These are phyloP conservation scores for Dipus sagitta DNA, from an alignment of 2,797 vertebrate genomes.

Conservation along the genomic window DNA sequence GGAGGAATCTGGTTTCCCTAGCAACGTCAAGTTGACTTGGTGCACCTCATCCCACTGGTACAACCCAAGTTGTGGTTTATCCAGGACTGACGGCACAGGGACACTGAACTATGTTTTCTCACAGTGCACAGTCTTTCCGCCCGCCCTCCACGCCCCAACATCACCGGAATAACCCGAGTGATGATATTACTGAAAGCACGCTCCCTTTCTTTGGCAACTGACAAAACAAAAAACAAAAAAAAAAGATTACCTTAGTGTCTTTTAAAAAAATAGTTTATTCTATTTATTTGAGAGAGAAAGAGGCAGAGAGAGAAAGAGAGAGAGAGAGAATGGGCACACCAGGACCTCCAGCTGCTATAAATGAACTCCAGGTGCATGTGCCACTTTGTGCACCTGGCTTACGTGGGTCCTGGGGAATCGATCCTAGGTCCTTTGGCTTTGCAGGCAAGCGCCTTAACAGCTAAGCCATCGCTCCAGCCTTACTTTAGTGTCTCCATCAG, in stretches of 20 bases:
- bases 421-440: too few relatives aligned
- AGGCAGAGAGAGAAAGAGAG: too few relatives aligned
- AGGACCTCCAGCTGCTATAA: too few relatives aligned
- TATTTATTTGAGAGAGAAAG: too few relatives aligned
- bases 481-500: not conserved
- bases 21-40: conserved; percentile 86
- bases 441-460: too few relatives aligned
- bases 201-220: conserved; percentile 6
- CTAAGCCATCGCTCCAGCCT: not conserved
- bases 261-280: not conserved
- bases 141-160: not conserved
- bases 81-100: conserved; percentile 37
- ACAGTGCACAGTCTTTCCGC: not conserved
- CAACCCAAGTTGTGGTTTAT: conserved; percentile 73
- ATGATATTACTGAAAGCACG: not conserved
- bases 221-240: conserved; percentile 16
- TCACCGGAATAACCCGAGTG: not conserved
- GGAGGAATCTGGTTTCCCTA: conserved; percentile 87
- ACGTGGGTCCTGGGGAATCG: too few relatives aligned
- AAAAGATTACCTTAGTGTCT: not conserved
- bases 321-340: too few relatives aligned
- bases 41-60: conserved; percentile 84
- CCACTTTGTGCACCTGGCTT: too few relatives aligned
- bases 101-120: not conserved
- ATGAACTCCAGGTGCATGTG: too few relatives aligned